phyloP scores from a whole-genome alignment of 2,113 vertebrate species.

The Geothlypis trichas region DNA sequence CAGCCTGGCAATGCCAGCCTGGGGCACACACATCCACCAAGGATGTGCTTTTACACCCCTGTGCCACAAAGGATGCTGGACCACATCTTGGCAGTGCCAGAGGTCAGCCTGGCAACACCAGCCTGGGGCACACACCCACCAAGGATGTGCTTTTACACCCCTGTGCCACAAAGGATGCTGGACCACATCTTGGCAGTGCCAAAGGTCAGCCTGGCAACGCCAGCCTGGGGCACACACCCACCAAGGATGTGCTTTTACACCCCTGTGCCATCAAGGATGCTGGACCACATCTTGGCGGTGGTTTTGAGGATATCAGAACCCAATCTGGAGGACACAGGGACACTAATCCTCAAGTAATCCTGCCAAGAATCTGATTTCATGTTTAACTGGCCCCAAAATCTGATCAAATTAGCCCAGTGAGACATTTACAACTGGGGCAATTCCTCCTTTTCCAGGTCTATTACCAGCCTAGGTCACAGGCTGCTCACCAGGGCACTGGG shows the following conservation, averaged over 20 bases:
- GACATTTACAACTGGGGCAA: not conserved
- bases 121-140: not conserved
- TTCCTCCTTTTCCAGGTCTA: not conserved
- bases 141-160: not conserved
- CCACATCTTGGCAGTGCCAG: fast-evolving
- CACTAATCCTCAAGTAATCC: not conserved
- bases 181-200: not conserved
- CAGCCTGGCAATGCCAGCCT: not conserved
- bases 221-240: not conserved
- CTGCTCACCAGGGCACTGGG: fast-evolving
- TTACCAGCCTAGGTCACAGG: fast-evolving
- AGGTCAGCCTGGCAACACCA: not conserved
- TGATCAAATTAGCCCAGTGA: not conserved
- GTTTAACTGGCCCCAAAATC: not conserved
- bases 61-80: not conserved
- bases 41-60: fast-evolving
- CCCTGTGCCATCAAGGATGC: fast-evolving
- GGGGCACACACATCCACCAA: not conserved
- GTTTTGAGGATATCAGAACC: not conserved
- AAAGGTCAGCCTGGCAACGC: not conserved
- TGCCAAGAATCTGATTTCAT: fast-evolving
- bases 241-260: not conserved
- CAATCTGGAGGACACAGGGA: not conserved
- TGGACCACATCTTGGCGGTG: fast-evolving
- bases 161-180: fast-evolving